Evolutionary conservation across 1,140 invertebrate genomes (phyloP), one percentile per base, ranked within the genome.

Genomic region (Diabrotica undecimpunctata): DNA sequence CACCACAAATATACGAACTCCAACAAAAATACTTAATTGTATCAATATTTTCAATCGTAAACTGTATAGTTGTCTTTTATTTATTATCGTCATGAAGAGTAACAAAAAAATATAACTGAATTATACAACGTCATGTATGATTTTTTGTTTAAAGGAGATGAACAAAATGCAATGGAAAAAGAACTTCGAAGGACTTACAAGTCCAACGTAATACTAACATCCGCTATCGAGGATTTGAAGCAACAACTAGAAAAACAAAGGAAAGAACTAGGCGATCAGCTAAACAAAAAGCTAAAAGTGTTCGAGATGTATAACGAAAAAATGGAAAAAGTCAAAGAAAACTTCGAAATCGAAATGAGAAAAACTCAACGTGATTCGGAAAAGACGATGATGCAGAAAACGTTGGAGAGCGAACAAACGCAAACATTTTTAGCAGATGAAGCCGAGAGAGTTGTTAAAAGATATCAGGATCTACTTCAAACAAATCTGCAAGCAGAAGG

Each of bases 361-460:
- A 70, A 68, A 46, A 66, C 61, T 11, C 58, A 74, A 68, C 54
- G 64, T n/a, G 66, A 71, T 39, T 76, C 76, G 0, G 76, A 78
- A 58, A 73, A 71, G 57, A 62, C 60, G 56, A 74, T 78, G 70
- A 74, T 73, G 66, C 62, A 70, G 12, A 66, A 74, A 46, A 68
- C 66, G 7, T 53, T 70, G 12, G 55, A 68, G 38, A 77, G 75
- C 59, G 66, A 72, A 56, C 68, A 62, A 10, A 59, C 58, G 25
- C 73, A 76, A 65, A 46, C 54, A 0, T 59, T 69, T 11, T 51
- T 78, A 7, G 54, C 66, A n/a, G 67, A 67, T 46, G 68, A 72
- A 60, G 70, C 71, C 4, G 68, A 71, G 58, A 54, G 61, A 11
- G 41, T 68, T 5, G 64, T 64, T 0, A 60, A 67, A 6, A 55